phyloP scores from a whole-genome alignment of 2,113 vertebrate genomes.

The Colius striatus region DNA sequence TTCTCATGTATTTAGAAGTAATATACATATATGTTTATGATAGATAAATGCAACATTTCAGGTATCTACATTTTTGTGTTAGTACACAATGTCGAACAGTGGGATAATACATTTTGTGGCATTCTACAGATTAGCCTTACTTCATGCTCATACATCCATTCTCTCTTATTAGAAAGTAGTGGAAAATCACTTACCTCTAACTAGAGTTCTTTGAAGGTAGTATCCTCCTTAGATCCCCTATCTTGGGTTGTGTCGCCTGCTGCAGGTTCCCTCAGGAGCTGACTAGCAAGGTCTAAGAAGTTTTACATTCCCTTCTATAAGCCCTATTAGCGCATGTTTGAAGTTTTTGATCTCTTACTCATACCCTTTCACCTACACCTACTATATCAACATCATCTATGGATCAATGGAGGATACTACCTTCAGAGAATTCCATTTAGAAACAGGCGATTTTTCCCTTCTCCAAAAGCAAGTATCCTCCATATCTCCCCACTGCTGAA shows the following conservation, averaged over 20 bases:
- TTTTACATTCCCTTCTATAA: slow-evolving; percentile 77
- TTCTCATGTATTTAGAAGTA: background rate
- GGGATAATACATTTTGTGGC: slow-evolving; percentile 56
- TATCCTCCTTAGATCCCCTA: slow-evolving; percentile 83
- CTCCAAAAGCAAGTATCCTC: slow-evolving; percentile 79
- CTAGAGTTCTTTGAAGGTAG: slow-evolving; percentile 82
- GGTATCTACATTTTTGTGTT: background rate
- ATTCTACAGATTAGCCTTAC: slow-evolving; percentile 33
- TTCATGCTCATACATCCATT: slow-evolving; percentile 26
- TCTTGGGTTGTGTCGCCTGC: slow-evolving; percentile 82
- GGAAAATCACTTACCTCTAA: slow-evolving; percentile 82
- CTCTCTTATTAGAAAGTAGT: slow-evolving; percentile 53
- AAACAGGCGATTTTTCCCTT: slow-evolving; percentile 72
- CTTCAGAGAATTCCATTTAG: slow-evolving; percentile 77
- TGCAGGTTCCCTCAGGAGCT: slow-evolving; percentile 75
- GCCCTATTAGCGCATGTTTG: slow-evolving; percentile 81
- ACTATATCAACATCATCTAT: background rate
- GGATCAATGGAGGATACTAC: slow-evolving; percentile 72
- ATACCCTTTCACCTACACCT: slow-evolving; percentile 52
- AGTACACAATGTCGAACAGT: slow-evolving; percentile 72
- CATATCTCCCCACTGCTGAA: slow-evolving; percentile 65
- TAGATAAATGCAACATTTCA: background rate
- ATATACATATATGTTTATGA: background rate
- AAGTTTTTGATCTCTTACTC: slow-evolving; percentile 45
- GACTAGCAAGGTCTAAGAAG: slow-evolving; percentile 77